Percentiles rank a stretch among this genome's conserved stretches.
phyloP scores from a whole-genome alignment of 2,113 vertebrate species.

The Vulpes lagopus region DNA sequence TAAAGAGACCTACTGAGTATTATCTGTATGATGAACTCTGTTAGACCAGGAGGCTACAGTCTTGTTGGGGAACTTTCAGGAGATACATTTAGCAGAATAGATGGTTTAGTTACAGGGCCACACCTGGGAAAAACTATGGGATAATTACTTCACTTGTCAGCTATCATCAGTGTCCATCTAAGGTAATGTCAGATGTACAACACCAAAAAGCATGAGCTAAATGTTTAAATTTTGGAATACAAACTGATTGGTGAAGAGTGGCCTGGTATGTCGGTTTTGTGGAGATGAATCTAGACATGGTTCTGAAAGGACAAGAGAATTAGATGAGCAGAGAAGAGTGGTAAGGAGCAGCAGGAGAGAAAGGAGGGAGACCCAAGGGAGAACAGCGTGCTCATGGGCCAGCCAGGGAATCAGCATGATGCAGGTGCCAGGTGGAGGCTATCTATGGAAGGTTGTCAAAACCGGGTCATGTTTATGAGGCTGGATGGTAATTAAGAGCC shows the following conservation, averaged over 20 bases:
- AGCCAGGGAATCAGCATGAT: fast-evolving
- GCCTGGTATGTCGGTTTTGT: background rate
- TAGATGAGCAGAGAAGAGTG: background rate
- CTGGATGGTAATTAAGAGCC: background rate
- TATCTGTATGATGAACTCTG: background rate
- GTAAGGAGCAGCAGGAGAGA: background rate
- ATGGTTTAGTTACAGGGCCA: background rate
- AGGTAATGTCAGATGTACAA: background rate
- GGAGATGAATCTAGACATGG: background rate
- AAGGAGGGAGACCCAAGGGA: background rate
- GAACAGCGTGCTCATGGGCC: background rate
- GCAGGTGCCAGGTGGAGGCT: background rate
- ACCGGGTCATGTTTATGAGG: background rate
- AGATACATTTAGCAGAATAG: background rate
- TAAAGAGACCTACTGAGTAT: background rate
- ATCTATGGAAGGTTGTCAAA: background rate
- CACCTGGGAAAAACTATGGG: background rate
- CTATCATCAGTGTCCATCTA: background rate
- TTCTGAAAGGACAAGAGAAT: background rate
- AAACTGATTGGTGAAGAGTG: background rate
- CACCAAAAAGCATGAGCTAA: background rate
- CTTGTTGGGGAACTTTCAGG: background rate
- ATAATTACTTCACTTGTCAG: background rate
- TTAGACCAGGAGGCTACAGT: background rate
- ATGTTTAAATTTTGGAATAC: background rate